phyloP scores from a whole-genome alignment of 2,797 vertebrate species.

The Synaphobranchus kaupii region DNA sequence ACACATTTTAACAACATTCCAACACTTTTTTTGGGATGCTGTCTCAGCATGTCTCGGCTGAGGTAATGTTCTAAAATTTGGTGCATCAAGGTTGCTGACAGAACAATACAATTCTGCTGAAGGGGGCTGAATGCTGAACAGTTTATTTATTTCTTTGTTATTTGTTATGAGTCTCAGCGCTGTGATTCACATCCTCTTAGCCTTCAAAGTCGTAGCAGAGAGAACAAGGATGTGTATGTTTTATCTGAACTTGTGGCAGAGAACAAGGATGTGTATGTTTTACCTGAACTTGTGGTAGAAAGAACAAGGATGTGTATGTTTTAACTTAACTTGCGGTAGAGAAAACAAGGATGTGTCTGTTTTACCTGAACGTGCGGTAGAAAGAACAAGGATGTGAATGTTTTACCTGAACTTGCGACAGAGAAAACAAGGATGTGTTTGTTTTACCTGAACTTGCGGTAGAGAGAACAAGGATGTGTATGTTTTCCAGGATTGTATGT shows the following conservation, averaged over 20 bases:
- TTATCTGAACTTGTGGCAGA: neutral
- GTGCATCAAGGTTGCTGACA: neutral
- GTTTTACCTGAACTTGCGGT: too few species aligned
- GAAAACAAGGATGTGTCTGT: too few species aligned
- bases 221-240: neutral
- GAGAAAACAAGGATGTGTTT: too few species aligned
- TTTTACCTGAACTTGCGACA: neutral
- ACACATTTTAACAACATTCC: neutral
- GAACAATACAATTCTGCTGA: neutral
- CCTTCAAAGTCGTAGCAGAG: neutral
- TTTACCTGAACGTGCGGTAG: too few species aligned
- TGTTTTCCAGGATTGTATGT: neutral
- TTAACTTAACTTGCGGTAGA: neutral
- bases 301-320: neutral
- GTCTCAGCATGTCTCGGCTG: neutral
- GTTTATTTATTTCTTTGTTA: neutral
- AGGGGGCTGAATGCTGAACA: neutral
- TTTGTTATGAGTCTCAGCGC: neutral
- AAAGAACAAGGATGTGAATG: neutral
- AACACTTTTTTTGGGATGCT: neutral
- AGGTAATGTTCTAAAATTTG: neutral
- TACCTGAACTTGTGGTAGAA: too few species aligned
- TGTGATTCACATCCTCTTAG: neutral
- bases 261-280: too few species aligned
- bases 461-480: neutral